Conservation (phyloP, 2,113 vertebrate genomes). For the Gymnobelideus leadbeateri region DNA sequence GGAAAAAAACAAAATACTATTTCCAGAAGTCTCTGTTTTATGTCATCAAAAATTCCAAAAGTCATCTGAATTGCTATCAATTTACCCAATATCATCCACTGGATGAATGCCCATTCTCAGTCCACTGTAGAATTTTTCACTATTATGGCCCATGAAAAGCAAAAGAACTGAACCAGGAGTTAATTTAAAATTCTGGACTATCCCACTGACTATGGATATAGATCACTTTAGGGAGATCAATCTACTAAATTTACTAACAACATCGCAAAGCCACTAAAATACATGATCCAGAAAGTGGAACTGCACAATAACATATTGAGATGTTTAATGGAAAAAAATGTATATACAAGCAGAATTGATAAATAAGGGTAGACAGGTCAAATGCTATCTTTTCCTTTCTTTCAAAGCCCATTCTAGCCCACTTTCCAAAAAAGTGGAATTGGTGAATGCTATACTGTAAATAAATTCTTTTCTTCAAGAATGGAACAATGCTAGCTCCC, state of each 20-base stretch:
- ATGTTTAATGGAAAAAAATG: constrained; percentile 18
- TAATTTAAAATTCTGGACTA: constrained; percentile 72
- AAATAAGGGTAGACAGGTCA: constrained; percentile 14
- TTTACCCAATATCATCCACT: constrained; percentile 62
- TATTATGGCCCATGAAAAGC: constrained; percentile 58
- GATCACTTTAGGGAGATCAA: constrained; percentile 76
- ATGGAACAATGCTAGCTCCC: not conserved
- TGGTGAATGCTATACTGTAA: constrained; percentile 20
- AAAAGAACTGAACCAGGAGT: constrained; percentile 62
- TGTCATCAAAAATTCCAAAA: constrained; percentile 40
- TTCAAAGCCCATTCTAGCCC: constrained; percentile 39
- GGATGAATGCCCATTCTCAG: constrained; percentile 71
- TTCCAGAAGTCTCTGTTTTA: constrained; percentile 28
- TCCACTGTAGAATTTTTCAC: constrained; percentile 59
- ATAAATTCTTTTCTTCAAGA: not conserved
- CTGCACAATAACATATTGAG: constrained; percentile 15
- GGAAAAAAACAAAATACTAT: no score
- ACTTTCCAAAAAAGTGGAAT: constrained; percentile 41
- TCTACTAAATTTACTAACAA: constrained; percentile 66
- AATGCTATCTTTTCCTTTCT: constrained; percentile 21
- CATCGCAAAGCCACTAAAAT: constrained; percentile 57
- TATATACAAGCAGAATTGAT: not conserved
- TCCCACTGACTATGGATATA: constrained; percentile 75
- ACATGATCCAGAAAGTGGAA: not conserved
- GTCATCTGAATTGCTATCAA: constrained; percentile 58